Evolutionary conservation across 2,797 vertebrate species (phyloP).

Genomic region (Oceanodroma leucorhoa): DNA sequence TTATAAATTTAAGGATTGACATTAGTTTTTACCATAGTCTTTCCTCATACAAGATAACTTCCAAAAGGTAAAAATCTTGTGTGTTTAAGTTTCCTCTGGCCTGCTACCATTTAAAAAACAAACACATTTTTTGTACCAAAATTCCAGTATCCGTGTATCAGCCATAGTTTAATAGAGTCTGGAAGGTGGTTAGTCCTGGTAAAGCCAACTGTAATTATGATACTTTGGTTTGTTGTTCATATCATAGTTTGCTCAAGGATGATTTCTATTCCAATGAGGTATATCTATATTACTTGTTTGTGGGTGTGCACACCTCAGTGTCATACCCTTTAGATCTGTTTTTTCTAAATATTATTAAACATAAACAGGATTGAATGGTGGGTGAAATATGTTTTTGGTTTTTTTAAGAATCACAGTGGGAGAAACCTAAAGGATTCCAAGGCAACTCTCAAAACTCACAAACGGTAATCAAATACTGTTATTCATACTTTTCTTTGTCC

Average conservation of each 20-base stretch:
- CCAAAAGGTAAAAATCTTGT: not conserved
- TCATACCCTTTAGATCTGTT: not conserved
- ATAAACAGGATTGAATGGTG: not conserved
- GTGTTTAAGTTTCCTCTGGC: not conserved
- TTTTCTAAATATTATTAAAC: not conserved
- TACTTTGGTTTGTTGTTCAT: not conserved
- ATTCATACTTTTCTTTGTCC: not conserved
- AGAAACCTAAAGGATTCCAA: slow-evolving; percentile 83
- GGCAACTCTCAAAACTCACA: slow-evolving; percentile 65
- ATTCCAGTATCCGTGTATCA: not conserved
- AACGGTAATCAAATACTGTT: slow-evolving; percentile 69
- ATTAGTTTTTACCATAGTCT: not conserved
- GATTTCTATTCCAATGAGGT: not conserved
- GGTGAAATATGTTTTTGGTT: slow-evolving; percentile 41
- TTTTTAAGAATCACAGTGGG: slow-evolving; percentile 89
- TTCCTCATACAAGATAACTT: not conserved
- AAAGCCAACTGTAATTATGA: not conserved
- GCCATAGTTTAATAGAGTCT: not conserved
- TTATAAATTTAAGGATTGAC: not conserved
- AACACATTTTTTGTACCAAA: not conserved
- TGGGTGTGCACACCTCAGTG: not conserved
- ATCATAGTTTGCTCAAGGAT: not conserved
- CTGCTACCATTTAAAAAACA: not conserved
- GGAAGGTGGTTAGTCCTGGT: not conserved
- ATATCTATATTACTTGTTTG: not conserved